Percentiles rank a stretch among this genome's conserved stretches.
phyloP scores from a whole-genome alignment of 2,797 vertebrate species.

The Emydoidea blandingii region DNA sequence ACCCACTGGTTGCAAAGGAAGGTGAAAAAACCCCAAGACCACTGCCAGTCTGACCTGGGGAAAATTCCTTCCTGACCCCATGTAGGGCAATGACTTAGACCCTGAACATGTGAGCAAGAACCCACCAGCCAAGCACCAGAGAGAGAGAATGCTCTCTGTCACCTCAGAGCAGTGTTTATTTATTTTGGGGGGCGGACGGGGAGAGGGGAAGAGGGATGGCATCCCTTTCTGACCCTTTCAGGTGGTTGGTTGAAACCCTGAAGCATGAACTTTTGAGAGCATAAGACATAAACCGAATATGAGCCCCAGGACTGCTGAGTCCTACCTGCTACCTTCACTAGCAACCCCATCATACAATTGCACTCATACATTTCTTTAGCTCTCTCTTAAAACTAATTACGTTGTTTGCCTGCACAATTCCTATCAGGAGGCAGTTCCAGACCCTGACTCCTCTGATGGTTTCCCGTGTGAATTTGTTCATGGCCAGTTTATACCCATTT shows the following conservation, averaged over 20 bases:
- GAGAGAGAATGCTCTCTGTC: neutral
- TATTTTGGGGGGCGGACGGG: no score
- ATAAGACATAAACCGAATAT: neutral
- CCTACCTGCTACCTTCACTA: neutral
- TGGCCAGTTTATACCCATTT: neutral
- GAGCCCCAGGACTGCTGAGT: neutral
- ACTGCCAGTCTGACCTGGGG: neutral
- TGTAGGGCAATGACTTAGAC: neutral
- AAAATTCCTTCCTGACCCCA: neutral
- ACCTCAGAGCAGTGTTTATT: neutral
- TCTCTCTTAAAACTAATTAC: no score
- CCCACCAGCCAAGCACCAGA: neutral
- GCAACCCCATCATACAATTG: neutral
- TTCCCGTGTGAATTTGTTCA: neutral
- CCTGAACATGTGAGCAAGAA: neutral
- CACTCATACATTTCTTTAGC: neutral
- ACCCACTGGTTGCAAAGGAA: neutral
- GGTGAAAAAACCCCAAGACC: neutral
- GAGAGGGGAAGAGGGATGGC: neutral
- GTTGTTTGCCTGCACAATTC: neutral
- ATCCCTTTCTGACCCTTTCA: neutral
- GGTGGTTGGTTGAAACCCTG: neutral
- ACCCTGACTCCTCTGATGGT: neutral
- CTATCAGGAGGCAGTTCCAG: neutral
- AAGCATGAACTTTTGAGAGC: neutral